Evolutionary conservation across 2,888 invertebrate species (phyloP), one percentile per base, ranked within the genome.

Genomic region (Pomacea canaliculata): DNA sequence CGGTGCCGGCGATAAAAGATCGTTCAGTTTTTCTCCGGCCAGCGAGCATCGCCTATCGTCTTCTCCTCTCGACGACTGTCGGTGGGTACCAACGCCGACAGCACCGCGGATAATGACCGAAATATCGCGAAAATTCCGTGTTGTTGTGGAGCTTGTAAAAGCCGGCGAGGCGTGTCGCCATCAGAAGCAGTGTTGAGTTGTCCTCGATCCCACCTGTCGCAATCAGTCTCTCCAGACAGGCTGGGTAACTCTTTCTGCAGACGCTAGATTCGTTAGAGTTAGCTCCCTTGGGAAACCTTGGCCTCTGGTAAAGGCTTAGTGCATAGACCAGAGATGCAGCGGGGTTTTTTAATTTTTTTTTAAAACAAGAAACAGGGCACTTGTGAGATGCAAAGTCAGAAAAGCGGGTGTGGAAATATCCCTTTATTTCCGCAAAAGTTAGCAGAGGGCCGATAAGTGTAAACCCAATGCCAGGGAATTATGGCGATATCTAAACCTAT

Each of bases 81-180:
- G 51, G 12, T 56, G 51, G 51, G 51, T 56, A 56, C 51, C 16
- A 10, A 16, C 12, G 51, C 8, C 16, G 8, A 16, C 56, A 23
- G 23, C 46, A 68, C 48, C 73, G 37, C 56, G 27, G 60, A 67
- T 76, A 78, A 78, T 78, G 72, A 78, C 49, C 63, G 73, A 76
- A 66, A 76, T 73, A 75, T 78, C 49, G 66, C 63, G 72, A 70
- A 56, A 76, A 70, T 78, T 73, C 66, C 60, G 66, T 76, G 78
- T 78, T 78, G 78, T 78, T 78, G 73, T 73, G 66, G 72, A 73
- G 76, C 78, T 78, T 78, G 78, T 78, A 76, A 78, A 77, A 60
- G 62, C 48, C 71, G 66, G 69, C 60, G 76, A 78, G 66, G 78
- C 76, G 66, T 73, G 73, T 48, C 76, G 48, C 27, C 70, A 73